Conservation (phyloP, 2,113 vertebrate genomes). For the Tragelaphus buxtoni region DNA sequence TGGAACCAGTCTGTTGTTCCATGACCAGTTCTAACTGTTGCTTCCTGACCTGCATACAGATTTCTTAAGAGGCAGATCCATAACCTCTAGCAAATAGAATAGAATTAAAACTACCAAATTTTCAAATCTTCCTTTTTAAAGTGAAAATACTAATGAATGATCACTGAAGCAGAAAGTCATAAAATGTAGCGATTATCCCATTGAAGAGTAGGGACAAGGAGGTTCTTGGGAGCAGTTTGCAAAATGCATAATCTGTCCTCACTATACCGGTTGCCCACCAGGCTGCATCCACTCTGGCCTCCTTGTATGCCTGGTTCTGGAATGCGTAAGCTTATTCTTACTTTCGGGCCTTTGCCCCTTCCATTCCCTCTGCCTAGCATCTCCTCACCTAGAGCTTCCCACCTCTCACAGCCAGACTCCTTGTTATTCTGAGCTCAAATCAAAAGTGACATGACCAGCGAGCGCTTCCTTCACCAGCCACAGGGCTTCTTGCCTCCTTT, state of each 20-base stretch:
- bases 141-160: background rate
- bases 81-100: background rate
- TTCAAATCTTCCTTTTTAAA: background rate
- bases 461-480: background rate
- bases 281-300: background rate
- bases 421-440: background rate
- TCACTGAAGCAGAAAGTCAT: conserved; percentile 4
- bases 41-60: too few relatives aligned
- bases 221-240: background rate
- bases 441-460: background rate
- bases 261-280: background rate
- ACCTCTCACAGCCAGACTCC: background rate
- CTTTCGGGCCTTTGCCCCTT: background rate
- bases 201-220: background rate
- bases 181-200: background rate
- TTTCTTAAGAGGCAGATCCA: too few relatives aligned
- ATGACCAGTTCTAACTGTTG: too few relatives aligned
- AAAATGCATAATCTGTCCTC: too few relatives aligned
- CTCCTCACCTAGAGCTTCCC: background rate
- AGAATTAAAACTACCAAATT: background rate
- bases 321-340: background rate
- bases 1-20: too few relatives aligned
- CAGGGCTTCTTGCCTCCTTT: background rate
- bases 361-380: background rate
- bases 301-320: background rate